Evolutionary conservation across 1,140 invertebrate genomes (phyloP).

Genomic region (Aphaenogaster rudis): DNA sequence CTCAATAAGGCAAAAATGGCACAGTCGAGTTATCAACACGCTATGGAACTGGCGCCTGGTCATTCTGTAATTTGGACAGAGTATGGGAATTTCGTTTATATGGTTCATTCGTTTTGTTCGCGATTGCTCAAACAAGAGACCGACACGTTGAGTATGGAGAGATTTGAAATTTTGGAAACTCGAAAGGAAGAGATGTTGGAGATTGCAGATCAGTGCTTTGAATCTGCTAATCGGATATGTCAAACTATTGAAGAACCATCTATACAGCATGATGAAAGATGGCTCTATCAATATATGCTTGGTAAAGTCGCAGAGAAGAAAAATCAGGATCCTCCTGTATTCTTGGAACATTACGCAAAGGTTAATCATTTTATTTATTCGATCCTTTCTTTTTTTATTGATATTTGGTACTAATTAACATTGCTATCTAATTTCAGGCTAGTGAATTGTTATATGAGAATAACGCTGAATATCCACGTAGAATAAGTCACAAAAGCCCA

Average conservation of each 20-base stretch:
- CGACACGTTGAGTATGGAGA: conserved; percentile 92
- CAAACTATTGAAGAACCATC: conserved; percentile 82
- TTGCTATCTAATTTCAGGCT: conserved; percentile 86
- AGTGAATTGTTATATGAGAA: conserved; percentile 92
- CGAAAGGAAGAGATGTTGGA: conserved; percentile 93
- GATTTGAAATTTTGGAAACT: conserved; percentile 91
- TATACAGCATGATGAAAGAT: conserved; percentile 92
- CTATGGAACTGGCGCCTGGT: conserved; percentile 91
- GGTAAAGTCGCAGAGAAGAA: conserved; percentile 96
- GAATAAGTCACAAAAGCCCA: conserved; percentile 94
- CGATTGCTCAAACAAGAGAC: conserved; percentile 93
- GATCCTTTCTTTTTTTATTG: neutral
- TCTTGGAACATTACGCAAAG: conserved; percentile 93
- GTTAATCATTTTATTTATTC: conserved; percentile 81
- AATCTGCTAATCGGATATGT: conserved; percentile 89
- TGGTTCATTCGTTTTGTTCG: conserved; percentile 95
- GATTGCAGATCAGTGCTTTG: conserved; percentile 92
- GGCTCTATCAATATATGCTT: conserved; percentile 97
- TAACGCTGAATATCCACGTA: conserved; percentile 94
- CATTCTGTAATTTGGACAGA: conserved; percentile 95
- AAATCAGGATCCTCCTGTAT: conserved; percentile 91
- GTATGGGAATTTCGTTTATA: conserved; percentile 95
- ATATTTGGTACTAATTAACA: neutral
- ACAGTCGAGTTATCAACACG: conserved; percentile 92
- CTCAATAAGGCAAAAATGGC: conserved; percentile 91